Evolutionary conservation across 92 coral and sea anemone genomes (phyloP), one percentile per base, ranked within the genome.

Genomic region (Plumapathes pennacea): DNA sequence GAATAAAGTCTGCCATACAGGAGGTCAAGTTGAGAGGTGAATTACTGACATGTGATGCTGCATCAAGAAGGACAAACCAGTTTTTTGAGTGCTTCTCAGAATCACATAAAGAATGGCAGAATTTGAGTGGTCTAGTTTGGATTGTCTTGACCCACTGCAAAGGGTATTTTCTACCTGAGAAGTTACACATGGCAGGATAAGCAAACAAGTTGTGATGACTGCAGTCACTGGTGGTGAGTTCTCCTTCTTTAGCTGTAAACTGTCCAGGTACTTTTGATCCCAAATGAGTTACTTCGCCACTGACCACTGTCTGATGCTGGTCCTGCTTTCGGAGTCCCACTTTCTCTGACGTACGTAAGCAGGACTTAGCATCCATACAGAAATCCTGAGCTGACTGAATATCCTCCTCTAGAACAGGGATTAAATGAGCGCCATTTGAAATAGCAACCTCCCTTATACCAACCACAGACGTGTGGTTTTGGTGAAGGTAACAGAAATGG

Each of bases 111-210:
- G 13, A 20, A 30, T 45, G 1, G 24, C 42, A 34, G 10, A 23
- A 22, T 2, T 23, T 24, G 9, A 51, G 21, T 42, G 54, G 13
- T n/a, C 11, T 20, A 31, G 53, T 46, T 18, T 44, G 50, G 32
- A 41, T 25, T 13, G 28, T 17, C 31, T 25, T 59, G 19, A 88
- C 60, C 96, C 89, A 91, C 17, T 72, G 71, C 28, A 88, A 22
- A 10, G 96, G 92, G 40, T 86, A 88, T 57, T 91, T 91, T 41
- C 61, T 82, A 44, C 97, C 97, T 32, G 97, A 91, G 38, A 91
- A 88, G 38, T 91, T 91, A 62, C 92, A 83, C 92, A 91, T 88
- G 27, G 97, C 96, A 48, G 97, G 97, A 38, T 57, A 91, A 4
- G 88, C 89, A 84, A 91, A 91, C 20, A 91, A 76, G 51, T 72